Percentiles rank a stretch among this genome's conserved stretches.
phyloP scores from a whole-genome alignment of 2,113 vertebrate genomes.

The Menidia beryllina region DNA sequence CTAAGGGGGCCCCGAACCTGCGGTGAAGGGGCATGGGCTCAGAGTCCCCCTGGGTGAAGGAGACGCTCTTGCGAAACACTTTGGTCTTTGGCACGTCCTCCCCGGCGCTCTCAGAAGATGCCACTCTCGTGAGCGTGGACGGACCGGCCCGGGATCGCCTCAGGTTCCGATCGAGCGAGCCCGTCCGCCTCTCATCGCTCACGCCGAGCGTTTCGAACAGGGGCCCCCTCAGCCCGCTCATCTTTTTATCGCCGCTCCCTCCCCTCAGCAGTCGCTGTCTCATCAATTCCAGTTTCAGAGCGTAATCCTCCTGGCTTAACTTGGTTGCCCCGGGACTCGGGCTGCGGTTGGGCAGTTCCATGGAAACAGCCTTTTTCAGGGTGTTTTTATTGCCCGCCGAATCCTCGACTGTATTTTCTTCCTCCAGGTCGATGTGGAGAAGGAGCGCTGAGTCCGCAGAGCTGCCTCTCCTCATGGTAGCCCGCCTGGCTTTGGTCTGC shows the following conservation, averaged over 20 bases:
- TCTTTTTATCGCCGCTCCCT: conserved; percentile 85
- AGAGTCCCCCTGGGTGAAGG: conserved; percentile 89
- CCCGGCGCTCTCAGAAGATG: conserved; percentile 84
- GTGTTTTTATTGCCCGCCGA: conserved; percentile 58
- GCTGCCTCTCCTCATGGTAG: conserved; percentile 89
- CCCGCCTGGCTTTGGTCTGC: conserved; percentile 72
- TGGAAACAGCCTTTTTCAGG: conserved; percentile 88
- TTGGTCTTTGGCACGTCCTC: conserved; percentile 78
- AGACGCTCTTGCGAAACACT: conserved; percentile 89
- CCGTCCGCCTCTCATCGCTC: conserved; percentile 78
- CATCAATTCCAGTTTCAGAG: conserved; percentile 92
- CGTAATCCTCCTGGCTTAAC: conserved; percentile 87
- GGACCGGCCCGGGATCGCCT: conserved; percentile 73
- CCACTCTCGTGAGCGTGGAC: conserved; percentile 81
- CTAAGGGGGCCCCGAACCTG: conserved; percentile 89
- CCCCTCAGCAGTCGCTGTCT: conserved; percentile 90
- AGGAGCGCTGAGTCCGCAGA: conserved; percentile 91
- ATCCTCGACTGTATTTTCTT: conserved; percentile 41
- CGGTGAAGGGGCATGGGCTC: conserved; percentile 90
- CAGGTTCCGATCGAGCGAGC: conserved; percentile 68
- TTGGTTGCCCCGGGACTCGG: conserved; percentile 86
- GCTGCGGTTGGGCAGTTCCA: conserved; percentile 86
- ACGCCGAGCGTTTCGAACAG: conserved; percentile 91
- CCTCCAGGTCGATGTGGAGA: conserved; percentile 75
- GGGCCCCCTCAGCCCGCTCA: conserved; percentile 93